Percentiles rank a stretch among this genome's conserved stretches.
phyloP scores from a whole-genome alignment of 2,113 vertebrate species.

The Pseudorhombus dupliciocellatus region DNA sequence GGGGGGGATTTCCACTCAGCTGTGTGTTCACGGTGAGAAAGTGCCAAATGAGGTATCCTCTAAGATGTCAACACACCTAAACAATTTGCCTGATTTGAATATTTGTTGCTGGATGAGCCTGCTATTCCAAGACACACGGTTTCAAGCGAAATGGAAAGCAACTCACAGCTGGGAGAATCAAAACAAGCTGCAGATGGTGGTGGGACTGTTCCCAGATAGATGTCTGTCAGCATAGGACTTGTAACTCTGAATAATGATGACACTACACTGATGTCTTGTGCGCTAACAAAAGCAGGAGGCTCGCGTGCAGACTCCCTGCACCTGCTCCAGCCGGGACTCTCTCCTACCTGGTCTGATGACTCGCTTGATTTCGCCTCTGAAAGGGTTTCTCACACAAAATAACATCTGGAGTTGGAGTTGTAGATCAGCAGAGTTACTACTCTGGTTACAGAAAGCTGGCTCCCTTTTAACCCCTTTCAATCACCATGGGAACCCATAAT shows the following conservation, averaged over 20 bases:
- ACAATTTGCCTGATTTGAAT: background rate
- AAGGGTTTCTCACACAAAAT: background rate
- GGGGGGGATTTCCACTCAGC: background rate
- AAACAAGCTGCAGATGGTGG: slow-evolving; percentile 26
- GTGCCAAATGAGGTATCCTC: background rate
- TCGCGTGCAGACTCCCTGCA: too few species aligned
- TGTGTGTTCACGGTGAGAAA: background rate
- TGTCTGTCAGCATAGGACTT: background rate
- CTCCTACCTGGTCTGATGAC: background rate
- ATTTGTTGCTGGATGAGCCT: background rate
- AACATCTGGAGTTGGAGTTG: background rate
- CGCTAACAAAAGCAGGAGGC: background rate
- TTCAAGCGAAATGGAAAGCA: slow-evolving; percentile 2
- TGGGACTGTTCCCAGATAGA: background rate
- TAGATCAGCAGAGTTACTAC: background rate
- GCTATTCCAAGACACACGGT: background rate
- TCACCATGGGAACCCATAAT: background rate
- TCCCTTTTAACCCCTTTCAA: background rate
- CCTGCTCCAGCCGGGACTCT: background rate
- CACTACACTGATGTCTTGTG: background rate
- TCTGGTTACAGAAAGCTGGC: background rate
- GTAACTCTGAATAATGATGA: background rate
- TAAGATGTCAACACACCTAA: background rate
- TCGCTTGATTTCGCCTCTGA: background rate
- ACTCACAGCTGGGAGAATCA: slow-evolving; percentile 1